These are phyloP conservation scores for Epinephelus coioides DNA, from an alignment of 2,797 vertebrate genomes.

Conservation along the genomic window DNA sequence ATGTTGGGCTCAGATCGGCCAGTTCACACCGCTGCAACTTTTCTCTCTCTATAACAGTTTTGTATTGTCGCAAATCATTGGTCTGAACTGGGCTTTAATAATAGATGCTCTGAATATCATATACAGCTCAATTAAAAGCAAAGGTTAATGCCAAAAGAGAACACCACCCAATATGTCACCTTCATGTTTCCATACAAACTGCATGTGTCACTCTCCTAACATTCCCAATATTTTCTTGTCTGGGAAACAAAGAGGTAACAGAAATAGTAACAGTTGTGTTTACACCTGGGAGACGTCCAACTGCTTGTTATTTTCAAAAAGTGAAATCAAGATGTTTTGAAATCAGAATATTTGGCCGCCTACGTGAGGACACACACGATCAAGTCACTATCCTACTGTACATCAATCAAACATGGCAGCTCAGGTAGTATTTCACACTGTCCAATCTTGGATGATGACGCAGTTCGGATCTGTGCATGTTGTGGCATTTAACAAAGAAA, in stretches of 20 bases:
- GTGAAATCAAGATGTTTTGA: background rate
- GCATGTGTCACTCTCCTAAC: background rate
- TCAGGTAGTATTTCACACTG: constrained; percentile 35
- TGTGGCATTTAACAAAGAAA: constrained; percentile 64
- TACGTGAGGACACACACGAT: background rate
- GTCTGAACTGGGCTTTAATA: too few species aligned
- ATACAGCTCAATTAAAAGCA: background rate
- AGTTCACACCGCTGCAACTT: too few species aligned
- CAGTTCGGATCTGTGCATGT: constrained; percentile 35
- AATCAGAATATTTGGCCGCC: background rate
- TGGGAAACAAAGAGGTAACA: background rate
- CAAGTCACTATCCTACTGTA: background rate
- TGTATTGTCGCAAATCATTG: too few species aligned
- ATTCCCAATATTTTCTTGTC: background rate
- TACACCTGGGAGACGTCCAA: background rate
- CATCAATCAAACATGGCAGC: constrained; percentile 29
- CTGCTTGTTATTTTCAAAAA: background rate
- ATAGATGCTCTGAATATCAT: too few species aligned
- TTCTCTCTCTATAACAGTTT: too few species aligned
- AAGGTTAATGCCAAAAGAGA: background rate
- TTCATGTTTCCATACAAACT: background rate
- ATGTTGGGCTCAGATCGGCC: too few species aligned
- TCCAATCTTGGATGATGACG: constrained; percentile 35
- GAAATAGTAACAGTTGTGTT: background rate
- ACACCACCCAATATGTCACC: background rate